Base-by-base conservation (phyloP, 2,113 vertebrate genomes). In the Micronisus gabar region DNA sequence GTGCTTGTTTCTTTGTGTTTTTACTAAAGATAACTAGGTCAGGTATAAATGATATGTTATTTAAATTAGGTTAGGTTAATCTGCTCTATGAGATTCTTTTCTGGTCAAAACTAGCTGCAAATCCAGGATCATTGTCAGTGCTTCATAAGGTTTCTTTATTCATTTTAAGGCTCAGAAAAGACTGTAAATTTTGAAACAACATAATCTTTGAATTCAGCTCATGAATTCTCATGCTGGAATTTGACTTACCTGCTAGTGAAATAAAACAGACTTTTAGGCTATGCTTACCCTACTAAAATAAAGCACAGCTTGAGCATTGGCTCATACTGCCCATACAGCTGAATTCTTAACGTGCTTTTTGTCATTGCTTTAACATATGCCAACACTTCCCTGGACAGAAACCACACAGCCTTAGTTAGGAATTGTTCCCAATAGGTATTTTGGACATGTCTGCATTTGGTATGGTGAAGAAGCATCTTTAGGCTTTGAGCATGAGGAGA, bases 401-500 rank as follows among this genome's bases (percentile, higher is more conserved):
- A 27, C 6, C 15, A 66, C 22, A 36, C 4, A n/a, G 3, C 3
- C 30, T 3, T 13, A 50, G 1, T 29, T 47, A 67, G 8, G 10
- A 50, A 47, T 62, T 74, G 6, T 38, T 81, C 32, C 29, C 5
- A 23, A 2, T 4, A 29, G 34, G 7, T 40, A 19, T 81, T 91
- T 53, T 55, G 32, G 11, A 63, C 0, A 2, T 58, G 6, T 50
- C 8, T 27, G 7, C 3, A 20, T 27, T 7, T 32, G 7, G 6
- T 58, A 38, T 45, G 15, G 21, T 59, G 26, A 66, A 76, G 41
- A 68, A 83, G 6, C 15, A 30, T 17, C 1, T 52, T 74, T 73
- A 48, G 21, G 3, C 22, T 58, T 19, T 53, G 81, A 58, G 29
- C 29, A 26, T n/a, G 29, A 63, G 23, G 38, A 65, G 14, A 56